Conservation (phyloP, 2,888 invertebrate genomes). For the Tinea pellionella region DNA sequence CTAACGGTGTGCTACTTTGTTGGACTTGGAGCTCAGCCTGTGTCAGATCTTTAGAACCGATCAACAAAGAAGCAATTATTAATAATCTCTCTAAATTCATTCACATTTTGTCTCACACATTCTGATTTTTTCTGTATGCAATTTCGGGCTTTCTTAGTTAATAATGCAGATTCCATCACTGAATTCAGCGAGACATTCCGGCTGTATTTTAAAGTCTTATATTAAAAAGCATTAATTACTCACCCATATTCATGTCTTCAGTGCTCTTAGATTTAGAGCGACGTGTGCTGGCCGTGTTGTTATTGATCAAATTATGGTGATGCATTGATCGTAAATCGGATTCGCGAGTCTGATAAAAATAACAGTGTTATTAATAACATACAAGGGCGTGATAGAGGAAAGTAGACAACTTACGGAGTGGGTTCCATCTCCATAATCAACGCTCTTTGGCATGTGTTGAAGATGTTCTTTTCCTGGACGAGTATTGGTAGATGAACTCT, state of each 20-base stretch:
- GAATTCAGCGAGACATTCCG: no score
- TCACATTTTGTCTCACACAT: no score
- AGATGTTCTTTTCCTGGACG: constrained; percentile 62
- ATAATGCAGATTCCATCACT: no score
- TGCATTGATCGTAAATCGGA: constrained; percentile 75
- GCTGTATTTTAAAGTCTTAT: no score
- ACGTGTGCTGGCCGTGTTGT: constrained; percentile 74
- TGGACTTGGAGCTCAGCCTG: no score
- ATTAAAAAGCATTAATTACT: constrained; percentile 20
- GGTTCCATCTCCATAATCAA: constrained; percentile 78
- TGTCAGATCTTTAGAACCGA: no score
- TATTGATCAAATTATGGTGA: constrained; percentile 79
- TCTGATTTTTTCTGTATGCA: no score
- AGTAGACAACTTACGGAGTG: constrained; percentile 60
- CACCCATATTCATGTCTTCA: constrained; percentile 84
- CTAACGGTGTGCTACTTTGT: no score
- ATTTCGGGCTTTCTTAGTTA: background rate
- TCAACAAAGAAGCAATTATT: no score
- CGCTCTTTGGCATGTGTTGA: constrained; percentile 71
- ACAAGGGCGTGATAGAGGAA: no score
- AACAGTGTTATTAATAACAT: background rate
- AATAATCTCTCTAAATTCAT: no score
- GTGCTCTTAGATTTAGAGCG: constrained; percentile 90
- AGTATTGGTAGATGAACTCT: constrained; percentile 73
- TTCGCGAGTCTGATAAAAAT: constrained; percentile 67